These are phyloP conservation scores for Ptychobarbus kaznakovi DNA, from an alignment of 2,797 vertebrate species.

Conservation along the genomic window DNA sequence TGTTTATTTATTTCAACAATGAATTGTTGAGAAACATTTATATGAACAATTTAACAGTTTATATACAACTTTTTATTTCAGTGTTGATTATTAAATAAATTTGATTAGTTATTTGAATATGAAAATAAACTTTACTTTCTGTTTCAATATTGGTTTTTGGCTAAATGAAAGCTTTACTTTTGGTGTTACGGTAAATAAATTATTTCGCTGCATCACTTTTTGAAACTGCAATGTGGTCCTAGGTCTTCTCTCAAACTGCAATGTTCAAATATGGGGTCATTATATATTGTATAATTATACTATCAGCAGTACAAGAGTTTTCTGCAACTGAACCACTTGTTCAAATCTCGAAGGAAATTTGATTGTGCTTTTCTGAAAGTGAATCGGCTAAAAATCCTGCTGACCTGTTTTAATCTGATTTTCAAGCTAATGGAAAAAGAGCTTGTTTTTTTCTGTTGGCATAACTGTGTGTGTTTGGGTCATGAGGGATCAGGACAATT, in stretches of 20 bases:
- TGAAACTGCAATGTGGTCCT: not conserved
- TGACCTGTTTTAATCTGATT: constrained; percentile 43
- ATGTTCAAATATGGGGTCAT: not conserved
- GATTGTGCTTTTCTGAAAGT: not conserved
- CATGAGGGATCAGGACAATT: constrained; percentile 1
- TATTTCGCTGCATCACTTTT: too few species aligned
- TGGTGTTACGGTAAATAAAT: too few species aligned
- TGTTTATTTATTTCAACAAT: not conserved
- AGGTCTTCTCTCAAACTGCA: not conserved
- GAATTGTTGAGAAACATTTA: not conserved
- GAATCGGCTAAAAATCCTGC: constrained; percentile 48
- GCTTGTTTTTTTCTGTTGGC: constrained; percentile 35
- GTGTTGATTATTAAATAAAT: too few species aligned
- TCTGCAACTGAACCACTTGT: not conserved
- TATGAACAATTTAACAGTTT: not conserved
- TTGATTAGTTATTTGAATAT: too few species aligned
- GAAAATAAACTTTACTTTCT: too few species aligned
- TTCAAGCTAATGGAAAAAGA: constrained; percentile 33
- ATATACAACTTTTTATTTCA: too few species aligned
- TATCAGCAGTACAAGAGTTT: not conserved
- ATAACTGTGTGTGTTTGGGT: constrained; percentile 18
- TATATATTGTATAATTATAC: too few species aligned
- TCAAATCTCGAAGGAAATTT: not conserved
- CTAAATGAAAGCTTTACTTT: too few species aligned
- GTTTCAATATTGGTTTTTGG: too few species aligned